phyloP scores from a whole-genome alignment of 30 jellyfish, hydroid and myxozoan genomes.

The Catostylus mosaicus region DNA sequence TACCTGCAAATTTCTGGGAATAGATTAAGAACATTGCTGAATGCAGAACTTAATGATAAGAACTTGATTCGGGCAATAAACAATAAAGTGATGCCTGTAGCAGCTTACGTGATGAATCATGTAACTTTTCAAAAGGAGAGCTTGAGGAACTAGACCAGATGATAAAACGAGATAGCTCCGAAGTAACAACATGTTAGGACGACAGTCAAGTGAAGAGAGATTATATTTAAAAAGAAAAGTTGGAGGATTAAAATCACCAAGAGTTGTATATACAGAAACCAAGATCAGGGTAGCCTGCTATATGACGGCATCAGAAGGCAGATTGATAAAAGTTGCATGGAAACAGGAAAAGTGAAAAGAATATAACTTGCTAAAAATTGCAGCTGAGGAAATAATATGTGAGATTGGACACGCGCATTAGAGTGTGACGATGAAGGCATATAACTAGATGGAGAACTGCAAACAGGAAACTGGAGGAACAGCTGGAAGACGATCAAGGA shows the following conservation, averaged over 20 bases:
- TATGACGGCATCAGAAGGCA: constrained; percentile 4
- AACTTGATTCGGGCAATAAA: background rate
- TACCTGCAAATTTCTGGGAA: background rate
- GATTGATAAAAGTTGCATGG: constrained; percentile 6
- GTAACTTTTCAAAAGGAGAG: background rate
- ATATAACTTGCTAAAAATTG: background rate
- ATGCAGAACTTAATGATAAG: background rate
- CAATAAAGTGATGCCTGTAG: background rate
- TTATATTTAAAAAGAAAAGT: background rate
- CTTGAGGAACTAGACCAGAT: background rate
- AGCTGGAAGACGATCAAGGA: background rate
- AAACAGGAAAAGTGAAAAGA: background rate
- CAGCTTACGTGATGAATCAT: background rate
- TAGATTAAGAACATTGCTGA: background rate
- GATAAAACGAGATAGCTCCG: background rate
- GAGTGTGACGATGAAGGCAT: background rate
- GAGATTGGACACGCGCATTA: background rate
- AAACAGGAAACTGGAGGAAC: background rate
- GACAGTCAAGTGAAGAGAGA: background rate
- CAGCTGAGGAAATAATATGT: background rate
- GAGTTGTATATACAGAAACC: constrained; percentile 9
- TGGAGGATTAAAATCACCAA: constrained; percentile 1
- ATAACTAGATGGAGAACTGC: background rate
- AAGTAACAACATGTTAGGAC: background rate
- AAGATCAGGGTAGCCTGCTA: constrained; percentile 19